phyloP scores from a whole-genome alignment of 2,888 invertebrate genomes.

The Pseudeuparius sepicola region DNA sequence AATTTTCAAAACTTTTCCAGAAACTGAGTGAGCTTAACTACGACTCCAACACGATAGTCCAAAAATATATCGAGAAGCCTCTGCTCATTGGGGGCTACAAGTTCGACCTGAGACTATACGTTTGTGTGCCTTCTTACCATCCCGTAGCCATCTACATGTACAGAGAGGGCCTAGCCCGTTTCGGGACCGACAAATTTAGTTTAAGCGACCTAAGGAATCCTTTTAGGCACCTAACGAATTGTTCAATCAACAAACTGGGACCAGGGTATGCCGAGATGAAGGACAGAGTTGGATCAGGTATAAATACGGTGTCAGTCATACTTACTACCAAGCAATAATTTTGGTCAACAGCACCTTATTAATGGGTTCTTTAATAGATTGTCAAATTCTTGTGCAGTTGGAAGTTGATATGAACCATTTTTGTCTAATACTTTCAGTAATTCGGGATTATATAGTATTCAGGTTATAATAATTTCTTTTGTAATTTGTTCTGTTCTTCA shows the following conservation, averaged over 20 bases:
- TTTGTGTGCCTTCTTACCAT: constrained; percentile 77
- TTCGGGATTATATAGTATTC: too few species aligned
- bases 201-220: constrained; percentile 74
- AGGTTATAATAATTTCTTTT: too few species aligned
- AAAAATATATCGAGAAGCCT: constrained; percentile 69
- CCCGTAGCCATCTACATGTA: constrained; percentile 83
- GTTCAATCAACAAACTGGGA: constrained; percentile 81
- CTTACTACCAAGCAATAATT: too few species aligned
- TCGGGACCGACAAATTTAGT: constrained; percentile 78
- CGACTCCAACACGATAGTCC: constrained; percentile 70
- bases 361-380: too few species aligned
- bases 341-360: too few species aligned
- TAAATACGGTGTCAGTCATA: too few species aligned
- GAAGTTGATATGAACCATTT: too few species aligned
- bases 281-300: constrained; percentile 71
- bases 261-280: constrained; percentile 75
- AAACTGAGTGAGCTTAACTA: constrained; percentile 67
- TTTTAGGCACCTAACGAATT: constrained; percentile 84
- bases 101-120: constrained; percentile 85
- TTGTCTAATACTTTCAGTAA: too few species aligned
- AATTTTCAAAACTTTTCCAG: constrained; percentile 41
- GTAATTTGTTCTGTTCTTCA: too few species aligned
- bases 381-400: too few species aligned
- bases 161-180: constrained; percentile 71
- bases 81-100: constrained; percentile 80